A percentile compares a stretch with the other conserved stretches of the same genome.
phyloP scores from a whole-genome alignment of 2,888 invertebrate species.

The Plagiodera versicolora region DNA sequence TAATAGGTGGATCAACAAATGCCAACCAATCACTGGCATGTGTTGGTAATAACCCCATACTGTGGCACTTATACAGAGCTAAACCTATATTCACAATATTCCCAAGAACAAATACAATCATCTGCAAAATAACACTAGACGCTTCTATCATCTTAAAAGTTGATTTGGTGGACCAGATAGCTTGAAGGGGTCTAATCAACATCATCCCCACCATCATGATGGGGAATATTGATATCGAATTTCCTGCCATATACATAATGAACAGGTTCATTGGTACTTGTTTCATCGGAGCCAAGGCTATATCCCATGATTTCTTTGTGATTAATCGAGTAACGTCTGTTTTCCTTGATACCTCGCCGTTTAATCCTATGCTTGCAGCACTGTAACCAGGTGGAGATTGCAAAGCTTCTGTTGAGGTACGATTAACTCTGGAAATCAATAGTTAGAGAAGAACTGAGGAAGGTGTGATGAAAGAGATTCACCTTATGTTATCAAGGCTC shows the following conservation, averaged over 20 bases:
- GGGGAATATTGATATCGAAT: constrained; percentile 98
- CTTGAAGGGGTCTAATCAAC: constrained; percentile 93
- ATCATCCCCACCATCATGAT: constrained; percentile 99
- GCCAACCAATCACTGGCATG: constrained; percentile 98
- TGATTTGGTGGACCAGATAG: constrained; percentile 84
- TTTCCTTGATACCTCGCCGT: constrained; percentile 79
- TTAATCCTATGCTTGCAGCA: constrained; percentile 69
- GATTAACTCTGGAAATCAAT: constrained; percentile 34
- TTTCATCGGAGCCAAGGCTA: constrained; percentile 92
- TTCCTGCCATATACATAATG: constrained; percentile 99
- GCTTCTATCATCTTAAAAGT: constrained; percentile 96
- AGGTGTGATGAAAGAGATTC: constrained; percentile 18
- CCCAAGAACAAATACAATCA: constrained; percentile 90
- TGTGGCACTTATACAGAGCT: constrained; percentile 96
- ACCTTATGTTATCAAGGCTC: constrained; percentile 51
- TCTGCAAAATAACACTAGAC: constrained; percentile 85
- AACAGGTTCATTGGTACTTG: constrained; percentile 99
- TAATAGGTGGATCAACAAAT: constrained; percentile 88
- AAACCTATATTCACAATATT: constrained; percentile 89
- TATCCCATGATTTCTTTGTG: constrained; percentile 95
- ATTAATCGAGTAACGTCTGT: constrained; percentile 81
- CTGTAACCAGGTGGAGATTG: constrained; percentile 86
- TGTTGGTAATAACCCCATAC: constrained; percentile 95
- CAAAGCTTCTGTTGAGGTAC: constrained; percentile 49
- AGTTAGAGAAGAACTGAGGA: neutral